Conservation (phyloP, 2,797 vertebrate genomes). For the Galaxias olidus region DNA sequence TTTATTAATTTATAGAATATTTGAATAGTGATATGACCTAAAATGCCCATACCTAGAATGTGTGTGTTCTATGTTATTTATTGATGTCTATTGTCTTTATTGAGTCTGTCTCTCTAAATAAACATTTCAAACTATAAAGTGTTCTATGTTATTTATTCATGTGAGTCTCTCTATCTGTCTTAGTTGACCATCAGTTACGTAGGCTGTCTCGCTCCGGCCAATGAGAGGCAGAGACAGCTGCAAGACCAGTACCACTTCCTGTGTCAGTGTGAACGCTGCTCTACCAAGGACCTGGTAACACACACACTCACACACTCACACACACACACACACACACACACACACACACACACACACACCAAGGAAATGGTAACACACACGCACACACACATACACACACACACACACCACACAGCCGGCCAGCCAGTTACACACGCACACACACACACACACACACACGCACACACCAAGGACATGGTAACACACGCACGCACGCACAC, state of each 20-base stretch:
- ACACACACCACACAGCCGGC: conserved; percentile 21
- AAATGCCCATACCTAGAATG: too few relatives aligned
- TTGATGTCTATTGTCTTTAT: too few relatives aligned
- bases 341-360: conserved; percentile 30
- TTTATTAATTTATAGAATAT: too few relatives aligned
- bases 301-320: conserved; percentile 2
- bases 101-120: neutral
- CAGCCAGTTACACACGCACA: conserved; percentile 4
- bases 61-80: too few relatives aligned
- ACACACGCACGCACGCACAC: conserved; percentile 13
- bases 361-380: conserved; percentile 73
- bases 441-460: conserved; percentile 3
- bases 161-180: too few relatives aligned
- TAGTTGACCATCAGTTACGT: conserved; percentile 3
- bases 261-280: conserved; percentile 78
- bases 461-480: too few relatives aligned
- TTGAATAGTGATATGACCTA: too few relatives aligned
- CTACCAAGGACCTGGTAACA: conserved; percentile 76
- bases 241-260: conserved; percentile 81
- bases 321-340: conserved; percentile 21
- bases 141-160: too few relatives aligned
- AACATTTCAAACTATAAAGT: too few relatives aligned
- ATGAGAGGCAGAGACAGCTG: conserved; percentile 74
- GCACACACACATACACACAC: conserved; percentile 5
- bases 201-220: conserved; percentile 63